phyloP scores from a whole-genome alignment of 1,140 invertebrate species.

The Zaprionus tsacasi region DNA sequence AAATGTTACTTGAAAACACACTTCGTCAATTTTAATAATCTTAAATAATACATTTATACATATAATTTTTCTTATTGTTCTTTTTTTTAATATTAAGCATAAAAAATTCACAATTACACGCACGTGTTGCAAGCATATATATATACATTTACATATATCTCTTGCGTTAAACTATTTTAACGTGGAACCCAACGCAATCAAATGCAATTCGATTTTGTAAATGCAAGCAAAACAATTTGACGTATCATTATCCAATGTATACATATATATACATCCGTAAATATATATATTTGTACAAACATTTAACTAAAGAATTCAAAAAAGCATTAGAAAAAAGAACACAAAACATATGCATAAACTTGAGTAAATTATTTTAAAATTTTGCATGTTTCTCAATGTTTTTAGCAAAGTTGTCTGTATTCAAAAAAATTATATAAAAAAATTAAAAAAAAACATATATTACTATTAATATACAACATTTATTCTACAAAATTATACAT shows the following conservation, averaged over 20 bases:
- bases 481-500: slow-evolving; percentile 49
- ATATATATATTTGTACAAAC: slow-evolving; percentile 15
- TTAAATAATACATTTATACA: slow-evolving; percentile 72
- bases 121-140: slow-evolving; percentile 44
- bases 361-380: slow-evolving; percentile 75
- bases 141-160: slow-evolving; percentile 35
- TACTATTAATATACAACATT: slow-evolving; percentile 54
- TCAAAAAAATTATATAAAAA: slow-evolving; percentile 38
- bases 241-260: slow-evolving; percentile 34
- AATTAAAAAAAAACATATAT: slow-evolving; percentile 43
- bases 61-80: slow-evolving; percentile 70
- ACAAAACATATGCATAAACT: slow-evolving; percentile 58
- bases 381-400: slow-evolving; percentile 84
- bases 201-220: slow-evolving; percentile 16
- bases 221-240: slow-evolving; percentile 22
- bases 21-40: slow-evolving; percentile 84
- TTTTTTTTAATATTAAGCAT: slow-evolving; percentile 65
- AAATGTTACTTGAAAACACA: slow-evolving; percentile 68
- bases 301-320: slow-evolving; percentile 10
- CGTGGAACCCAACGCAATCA: slow-evolving; percentile 12
- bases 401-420: slow-evolving; percentile 74
- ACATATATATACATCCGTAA: slow-evolving; percentile 27
- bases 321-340: slow-evolving; percentile 15
- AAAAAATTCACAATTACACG: slow-evolving; percentile 49
- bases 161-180: slow-evolving; percentile 33